These are phyloP conservation scores for Chymomyza amoena DNA, from an alignment of 2,888 invertebrate genomes.

Conservation along the genomic window DNA sequence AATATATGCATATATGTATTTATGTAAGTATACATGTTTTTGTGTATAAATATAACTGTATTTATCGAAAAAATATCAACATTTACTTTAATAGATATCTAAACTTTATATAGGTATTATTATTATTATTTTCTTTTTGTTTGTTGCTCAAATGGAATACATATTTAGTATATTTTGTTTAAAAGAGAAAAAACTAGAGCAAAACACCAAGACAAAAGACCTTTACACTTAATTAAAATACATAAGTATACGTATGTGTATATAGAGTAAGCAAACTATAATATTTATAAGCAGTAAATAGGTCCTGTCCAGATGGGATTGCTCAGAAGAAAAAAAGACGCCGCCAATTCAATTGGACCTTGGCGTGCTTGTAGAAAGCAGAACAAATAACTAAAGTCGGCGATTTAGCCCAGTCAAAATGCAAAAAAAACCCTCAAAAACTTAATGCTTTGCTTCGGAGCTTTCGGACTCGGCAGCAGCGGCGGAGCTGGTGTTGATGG, in stretches of 20 bases:
- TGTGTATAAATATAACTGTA: conserved; percentile 30
- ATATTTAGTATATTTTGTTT: conserved; percentile 10
- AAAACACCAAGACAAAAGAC: background rate
- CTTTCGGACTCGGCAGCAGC: background rate
- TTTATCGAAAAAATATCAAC: conserved; percentile 35
- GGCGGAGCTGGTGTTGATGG: background rate
- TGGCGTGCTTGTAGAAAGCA: conserved; percentile 24
- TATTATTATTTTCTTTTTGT: background rate
- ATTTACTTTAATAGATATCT: conserved; percentile 5
- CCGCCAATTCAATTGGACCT: conserved; percentile 62
- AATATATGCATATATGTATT: conserved; percentile 12
- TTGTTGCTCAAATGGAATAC: conserved; percentile 17
- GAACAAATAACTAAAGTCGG: background rate
- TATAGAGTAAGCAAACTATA: background rate
- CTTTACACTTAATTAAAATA: conserved; percentile 2
- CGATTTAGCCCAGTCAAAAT: background rate
- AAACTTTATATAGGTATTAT: too few species aligned
- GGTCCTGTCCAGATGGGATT: conserved; percentile 29
- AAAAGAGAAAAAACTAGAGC: background rate
- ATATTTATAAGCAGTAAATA: conserved; percentile 20
- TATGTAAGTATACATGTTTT: conserved; percentile 15
- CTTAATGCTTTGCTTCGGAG: background rate
- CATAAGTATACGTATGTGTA: background rate
- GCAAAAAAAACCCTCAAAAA: background rate
- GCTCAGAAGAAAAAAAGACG: conserved; percentile 30